Evolutionary conservation across 2,797 vertebrate species (phyloP), one percentile per base, ranked within the genome.

Genomic region (Spinus pinus): DNA sequence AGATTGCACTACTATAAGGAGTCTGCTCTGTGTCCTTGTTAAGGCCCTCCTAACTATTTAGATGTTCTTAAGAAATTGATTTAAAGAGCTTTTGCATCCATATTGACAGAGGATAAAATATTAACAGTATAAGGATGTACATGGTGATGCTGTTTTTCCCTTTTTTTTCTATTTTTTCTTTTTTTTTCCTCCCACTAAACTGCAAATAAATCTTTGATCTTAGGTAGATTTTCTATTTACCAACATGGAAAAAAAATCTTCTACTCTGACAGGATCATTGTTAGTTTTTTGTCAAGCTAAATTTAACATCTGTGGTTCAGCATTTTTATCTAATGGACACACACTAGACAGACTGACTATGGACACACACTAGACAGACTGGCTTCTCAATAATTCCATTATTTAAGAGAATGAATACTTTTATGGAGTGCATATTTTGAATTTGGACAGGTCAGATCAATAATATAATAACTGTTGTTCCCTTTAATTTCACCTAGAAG

Each of bases 141-240:
- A 33, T 61, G 12, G 15, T 39, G 5, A 57, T 47, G 13, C 3
- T 10, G 4, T 23, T 14, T 30, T 14, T 28, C 28, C 1, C 10
- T 35, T 50, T 18, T 21, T 10, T 11, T 20, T 67, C 13, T 21
- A 4, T 15, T 27, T 41, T 12, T 5, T 1, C 0, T 3, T 42
- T 42, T 42, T 42, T 42, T 42, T 19, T 42, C 19, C 19, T 4
- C 18, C 41, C 41, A 6, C 5, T 9, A 50, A 58, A 57, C 24
- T 49, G 8, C 14, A 89, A 72, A 33, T 37, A 60, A 60, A 14
- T 51, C 8, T 60, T 62, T 71, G 4, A 11, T 51, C 6, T 47
- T 60, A 30, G 7, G 7, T 42, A 66, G 5, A 3, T 37, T 51
- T 81, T 66, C 19, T 72, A 9, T 57, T 85, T 87, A 7, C 13